Evolutionary conservation across 2,888 invertebrate genomes (phyloP).

Genomic region (Incurvaria masculella): DNA sequence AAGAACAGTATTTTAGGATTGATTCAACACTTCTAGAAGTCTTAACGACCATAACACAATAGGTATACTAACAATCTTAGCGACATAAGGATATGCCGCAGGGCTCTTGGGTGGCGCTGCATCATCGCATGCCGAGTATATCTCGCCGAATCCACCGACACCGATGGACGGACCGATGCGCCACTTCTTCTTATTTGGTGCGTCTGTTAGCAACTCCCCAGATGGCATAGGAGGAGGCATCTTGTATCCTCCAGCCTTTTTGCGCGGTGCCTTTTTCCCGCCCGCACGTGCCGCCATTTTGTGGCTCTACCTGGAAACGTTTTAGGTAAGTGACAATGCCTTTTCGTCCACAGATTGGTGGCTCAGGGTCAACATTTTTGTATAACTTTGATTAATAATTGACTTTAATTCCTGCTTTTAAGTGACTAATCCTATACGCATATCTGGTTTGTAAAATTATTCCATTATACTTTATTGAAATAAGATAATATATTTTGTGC

Average conservation of each 20-base stretch:
- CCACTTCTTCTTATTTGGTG: constrained; percentile 74
- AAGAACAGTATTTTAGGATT: background rate
- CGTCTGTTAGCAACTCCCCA: constrained; percentile 76
- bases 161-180: constrained; percentile 84
- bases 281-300: constrained; percentile 30
- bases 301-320: background rate
- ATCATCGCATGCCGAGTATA: constrained; percentile 75
- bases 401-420: no score
- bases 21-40: background rate
- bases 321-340: no score
- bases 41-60: background rate
- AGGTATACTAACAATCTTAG: constrained; percentile 70
- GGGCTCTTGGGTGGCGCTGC: constrained; percentile 49
- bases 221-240: constrained; percentile 69
- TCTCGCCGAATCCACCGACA: constrained; percentile 91
- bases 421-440: no score
- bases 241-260: constrained; percentile 46
- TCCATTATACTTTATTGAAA: no score
- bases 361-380: no score
- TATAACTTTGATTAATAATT: no score
- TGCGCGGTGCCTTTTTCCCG: constrained; percentile 36
- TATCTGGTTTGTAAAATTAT: no score
- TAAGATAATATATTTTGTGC: no score
- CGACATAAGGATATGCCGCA: constrained; percentile 62
- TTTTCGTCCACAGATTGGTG: no score